Evolutionary conservation across 2,797 vertebrate genomes (phyloP), one percentile per base, ranked within the genome.

Genomic region (Tachyglossus aculeatus): DNA sequence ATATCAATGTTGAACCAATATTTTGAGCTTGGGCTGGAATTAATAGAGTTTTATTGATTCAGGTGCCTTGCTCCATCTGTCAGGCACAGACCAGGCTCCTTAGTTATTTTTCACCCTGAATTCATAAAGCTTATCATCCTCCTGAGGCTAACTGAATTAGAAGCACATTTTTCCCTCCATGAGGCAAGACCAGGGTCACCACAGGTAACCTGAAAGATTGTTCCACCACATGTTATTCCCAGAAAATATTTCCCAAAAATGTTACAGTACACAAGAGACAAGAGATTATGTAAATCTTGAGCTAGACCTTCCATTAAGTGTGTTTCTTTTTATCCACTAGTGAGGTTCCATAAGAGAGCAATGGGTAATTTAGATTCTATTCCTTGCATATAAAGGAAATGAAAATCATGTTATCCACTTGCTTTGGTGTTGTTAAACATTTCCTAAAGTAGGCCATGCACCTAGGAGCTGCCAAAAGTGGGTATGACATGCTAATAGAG

Each of bases 41-140:
- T 79, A 81, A 81, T 83, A 73, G 65, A 60, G 51, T 79, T 83
- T 87, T 87, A 90, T 88, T 90, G 89, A 79, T 82, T 89, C 85
- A 90, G 89, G 86, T 89, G 85, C 77, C 82, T 89, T n/a, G 16
- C 74, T 70, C 81, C 82, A 84, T 86, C 77, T 83, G 67, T 67
- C 3, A 29, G 76, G 81, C 52, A 52, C 50, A 74, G 65, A 73
- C 56, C 59, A 77, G 86, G 85, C 80, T 86, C 75, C 75, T 82
- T 75, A 79, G 86, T 85, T 80, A 80, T 88, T 88, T 81, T 79
- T 82, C 75, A 86, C 81, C 86, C 86, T 68, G 67, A 84, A 87
- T 86, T 86, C 88, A 86, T 89, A 86, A 90, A 88, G 85, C 88
- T 89, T 85, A 54, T 21, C 73, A 76, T 88, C 80, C 83, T 89